Evolutionary conservation across 1,140 invertebrate genomes (phyloP).

Genomic region (Heliconius congener): DNA sequence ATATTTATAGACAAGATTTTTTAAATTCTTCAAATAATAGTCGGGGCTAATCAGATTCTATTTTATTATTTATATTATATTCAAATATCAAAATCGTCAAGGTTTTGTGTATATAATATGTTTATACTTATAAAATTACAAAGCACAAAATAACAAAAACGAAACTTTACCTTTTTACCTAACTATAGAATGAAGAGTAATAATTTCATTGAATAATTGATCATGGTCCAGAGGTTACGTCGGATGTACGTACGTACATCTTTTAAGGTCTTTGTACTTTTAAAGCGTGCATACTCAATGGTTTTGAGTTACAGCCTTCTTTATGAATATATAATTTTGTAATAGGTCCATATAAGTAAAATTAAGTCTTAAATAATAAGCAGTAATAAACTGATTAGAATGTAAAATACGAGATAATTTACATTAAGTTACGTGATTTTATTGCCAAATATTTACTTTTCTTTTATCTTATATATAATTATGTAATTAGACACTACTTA

Average conservation of each 20-base stretch:
- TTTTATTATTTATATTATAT: background rate
- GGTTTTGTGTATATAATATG: no score
- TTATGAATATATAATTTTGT: slow-evolving; percentile 24
- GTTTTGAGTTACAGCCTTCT: slow-evolving; percentile 16
- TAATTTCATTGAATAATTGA: slow-evolving; percentile 27
- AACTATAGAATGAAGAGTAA: background rate
- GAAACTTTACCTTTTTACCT: background rate
- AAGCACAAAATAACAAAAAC: background rate
- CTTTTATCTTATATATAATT: background rate
- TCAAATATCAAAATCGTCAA: background rate
- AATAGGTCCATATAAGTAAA: background rate
- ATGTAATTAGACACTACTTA: background rate
- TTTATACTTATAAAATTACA: background rate
- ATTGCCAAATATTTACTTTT: background rate
- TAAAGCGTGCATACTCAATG: slow-evolving; percentile 16
- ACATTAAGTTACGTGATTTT: background rate
- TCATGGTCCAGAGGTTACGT: slow-evolving; percentile 28
- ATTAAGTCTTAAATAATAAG: background rate
- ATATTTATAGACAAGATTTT: no score
- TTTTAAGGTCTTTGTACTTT: slow-evolving; percentile 33
- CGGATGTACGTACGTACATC: slow-evolving; percentile 26
- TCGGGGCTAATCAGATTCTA: no score
- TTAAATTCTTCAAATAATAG: no score
- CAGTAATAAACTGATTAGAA: background rate
- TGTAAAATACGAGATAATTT: background rate